Conservation (phyloP, 2,797 vertebrate genomes). For the Phalloptychus januarius region DNA sequence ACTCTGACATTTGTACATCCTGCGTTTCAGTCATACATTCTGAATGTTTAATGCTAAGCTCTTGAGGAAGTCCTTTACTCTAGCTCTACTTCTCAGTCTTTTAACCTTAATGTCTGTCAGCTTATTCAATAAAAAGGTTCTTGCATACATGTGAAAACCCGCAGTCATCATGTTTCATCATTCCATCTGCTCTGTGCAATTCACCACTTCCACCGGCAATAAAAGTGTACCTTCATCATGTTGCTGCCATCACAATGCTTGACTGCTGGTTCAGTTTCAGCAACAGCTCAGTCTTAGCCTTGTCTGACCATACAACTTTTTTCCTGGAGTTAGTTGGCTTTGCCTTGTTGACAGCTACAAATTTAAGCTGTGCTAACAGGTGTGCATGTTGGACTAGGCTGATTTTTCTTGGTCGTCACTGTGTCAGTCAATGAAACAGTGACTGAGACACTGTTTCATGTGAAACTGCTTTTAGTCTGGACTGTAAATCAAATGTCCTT, state of each 20-base stretch:
- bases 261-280: not conserved
- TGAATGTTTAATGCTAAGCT: not conserved
- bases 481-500: not conserved
- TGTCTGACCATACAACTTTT: not conserved
- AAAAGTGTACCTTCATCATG: constrained; percentile 1
- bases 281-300: not conserved
- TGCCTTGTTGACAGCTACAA: not conserved
- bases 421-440: not conserved
- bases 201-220: not conserved
- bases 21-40: not conserved
- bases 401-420: not conserved
- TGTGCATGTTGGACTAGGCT: not conserved
- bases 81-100: not conserved
- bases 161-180: not conserved
- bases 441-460: no score
- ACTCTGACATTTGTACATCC: not conserved
- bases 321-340: not conserved
- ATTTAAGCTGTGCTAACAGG: not conserved
- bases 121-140: not conserved
- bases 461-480: not conserved
- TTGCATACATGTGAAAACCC: not conserved
- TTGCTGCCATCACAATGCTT: not conserved
- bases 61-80: not conserved
- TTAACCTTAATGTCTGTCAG: constrained; percentile 9
- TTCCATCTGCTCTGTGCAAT: not conserved